Conservation (phyloP, 2,113 vertebrate species). For the Lagenorhynchus albirostris region DNA sequence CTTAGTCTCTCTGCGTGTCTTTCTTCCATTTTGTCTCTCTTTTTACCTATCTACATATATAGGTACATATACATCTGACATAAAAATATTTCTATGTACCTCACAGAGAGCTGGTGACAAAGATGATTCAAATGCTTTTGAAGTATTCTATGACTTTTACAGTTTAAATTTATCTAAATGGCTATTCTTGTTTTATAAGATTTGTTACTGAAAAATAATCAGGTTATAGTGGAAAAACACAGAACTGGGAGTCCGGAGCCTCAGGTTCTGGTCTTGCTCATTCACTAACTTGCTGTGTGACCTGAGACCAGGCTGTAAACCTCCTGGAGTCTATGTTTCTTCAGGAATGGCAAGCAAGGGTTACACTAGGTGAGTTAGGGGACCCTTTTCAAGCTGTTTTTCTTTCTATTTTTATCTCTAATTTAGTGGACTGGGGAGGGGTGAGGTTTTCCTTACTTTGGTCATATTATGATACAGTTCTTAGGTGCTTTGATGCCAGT, state of each 20-base stretch:
- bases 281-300: neutral
- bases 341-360: neutral
- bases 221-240: neutral
- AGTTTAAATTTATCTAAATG: neutral
- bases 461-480: neutral
- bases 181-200: neutral
- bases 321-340: neutral
- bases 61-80: neutral
- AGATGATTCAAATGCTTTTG: neutral
- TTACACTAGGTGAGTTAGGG: neutral
- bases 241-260: neutral
- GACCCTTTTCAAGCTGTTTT: neutral
- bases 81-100: neutral
- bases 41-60: neutral
- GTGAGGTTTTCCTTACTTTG: neutral
- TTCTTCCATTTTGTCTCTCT: neutral
- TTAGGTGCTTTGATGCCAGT: neutral
- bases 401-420: neutral
- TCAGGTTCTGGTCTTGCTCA: neutral
- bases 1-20: neutral
- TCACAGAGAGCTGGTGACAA: neutral
- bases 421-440: neutral
- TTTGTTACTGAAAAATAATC: neutral
- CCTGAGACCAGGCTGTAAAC: neutral
- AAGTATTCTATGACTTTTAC: neutral